A percentile compares a stretch with the other conserved stretches of the same genome.
These are phyloP conservation scores for Aphelenchoides besseyi DNA, from an alignment of 1,140 invertebrate genomes.

Conservation along the genomic window DNA sequence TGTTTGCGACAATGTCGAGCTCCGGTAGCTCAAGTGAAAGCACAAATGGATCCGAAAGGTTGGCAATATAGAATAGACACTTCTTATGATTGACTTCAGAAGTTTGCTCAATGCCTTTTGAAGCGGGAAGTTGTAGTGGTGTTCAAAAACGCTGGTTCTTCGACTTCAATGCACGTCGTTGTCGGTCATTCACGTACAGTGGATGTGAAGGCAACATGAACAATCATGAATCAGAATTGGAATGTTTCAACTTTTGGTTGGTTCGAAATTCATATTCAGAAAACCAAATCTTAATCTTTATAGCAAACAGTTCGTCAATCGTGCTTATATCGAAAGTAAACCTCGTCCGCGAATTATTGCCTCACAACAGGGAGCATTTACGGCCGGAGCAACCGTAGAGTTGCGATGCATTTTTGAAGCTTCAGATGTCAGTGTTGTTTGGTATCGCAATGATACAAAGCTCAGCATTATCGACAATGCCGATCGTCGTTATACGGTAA, in stretches of 20 bases:
- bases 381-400: constrained; percentile 33
- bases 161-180: constrained; percentile 76
- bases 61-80: constrained; percentile 11
- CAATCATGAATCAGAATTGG: constrained; percentile 74
- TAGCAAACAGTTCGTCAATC: constrained; percentile 27
- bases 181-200: constrained; percentile 80
- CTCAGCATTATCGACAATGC: constrained; percentile 1
- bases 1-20: constrained; percentile 40
- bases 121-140: constrained; percentile 77
- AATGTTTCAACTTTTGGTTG: constrained; percentile 66
- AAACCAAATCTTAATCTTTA: constrained; percentile 9
- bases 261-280: neutral
- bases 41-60: neutral
- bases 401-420: constrained; percentile 27
- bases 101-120: constrained; percentile 73
- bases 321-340: constrained; percentile 14
- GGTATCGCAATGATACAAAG: constrained; percentile 27
- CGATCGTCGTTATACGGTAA: constrained; percentile 23
- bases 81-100: constrained; percentile 31
- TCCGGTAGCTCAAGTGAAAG: neutral
- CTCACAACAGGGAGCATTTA: constrained; percentile 29
- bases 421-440: constrained; percentile 10
- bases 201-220: constrained; percentile 81
- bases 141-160: constrained; percentile 75
- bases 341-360: constrained; percentile 23